Evolutionary conservation across 1,140 invertebrate genomes (phyloP).

Genomic region (Papilio aristodemus): DNA sequence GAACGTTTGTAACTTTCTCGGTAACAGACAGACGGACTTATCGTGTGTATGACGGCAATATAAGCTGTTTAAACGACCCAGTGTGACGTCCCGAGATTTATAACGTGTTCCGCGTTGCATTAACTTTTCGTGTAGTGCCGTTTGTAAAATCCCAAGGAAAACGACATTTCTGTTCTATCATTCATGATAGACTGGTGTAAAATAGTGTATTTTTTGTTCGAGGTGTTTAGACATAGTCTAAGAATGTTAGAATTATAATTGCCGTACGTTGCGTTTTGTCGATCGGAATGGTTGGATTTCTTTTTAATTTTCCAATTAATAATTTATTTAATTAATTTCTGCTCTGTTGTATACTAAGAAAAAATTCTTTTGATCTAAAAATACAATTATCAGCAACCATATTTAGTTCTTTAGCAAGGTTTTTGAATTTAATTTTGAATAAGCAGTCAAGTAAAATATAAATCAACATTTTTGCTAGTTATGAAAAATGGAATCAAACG

Average conservation of each 20-base stretch:
- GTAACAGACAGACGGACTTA: constrained; percentile 22
- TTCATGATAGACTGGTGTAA: neutral
- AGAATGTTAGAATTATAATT: neutral
- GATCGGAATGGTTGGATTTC: neutral
- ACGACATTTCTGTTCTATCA: constrained; percentile 1
- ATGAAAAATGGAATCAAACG: too few species aligned
- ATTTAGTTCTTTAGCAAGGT: too few species aligned
- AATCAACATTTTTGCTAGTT: too few species aligned
- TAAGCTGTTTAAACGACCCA: constrained; percentile 7
- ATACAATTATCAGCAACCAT: too few species aligned
- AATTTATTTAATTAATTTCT: too few species aligned
- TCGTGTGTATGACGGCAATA: neutral
- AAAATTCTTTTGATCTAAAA: too few species aligned
- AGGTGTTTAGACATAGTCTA: neutral
- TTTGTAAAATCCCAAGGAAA: neutral
- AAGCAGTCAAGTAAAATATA: too few species aligned
- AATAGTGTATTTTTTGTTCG: neutral
- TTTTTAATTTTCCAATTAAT: neutral
- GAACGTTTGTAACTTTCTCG: constrained; percentile 27
- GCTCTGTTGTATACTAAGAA: too few species aligned
- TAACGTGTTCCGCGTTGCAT: constrained; percentile 16
- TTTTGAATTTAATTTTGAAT: too few species aligned
- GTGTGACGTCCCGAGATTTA: constrained; percentile 23
- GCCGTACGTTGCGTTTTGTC: too few species aligned
- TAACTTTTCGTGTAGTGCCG: constrained; percentile 6